Conservation (phyloP, 2,797 vertebrate genomes). For the Salmo trutta region DNA sequence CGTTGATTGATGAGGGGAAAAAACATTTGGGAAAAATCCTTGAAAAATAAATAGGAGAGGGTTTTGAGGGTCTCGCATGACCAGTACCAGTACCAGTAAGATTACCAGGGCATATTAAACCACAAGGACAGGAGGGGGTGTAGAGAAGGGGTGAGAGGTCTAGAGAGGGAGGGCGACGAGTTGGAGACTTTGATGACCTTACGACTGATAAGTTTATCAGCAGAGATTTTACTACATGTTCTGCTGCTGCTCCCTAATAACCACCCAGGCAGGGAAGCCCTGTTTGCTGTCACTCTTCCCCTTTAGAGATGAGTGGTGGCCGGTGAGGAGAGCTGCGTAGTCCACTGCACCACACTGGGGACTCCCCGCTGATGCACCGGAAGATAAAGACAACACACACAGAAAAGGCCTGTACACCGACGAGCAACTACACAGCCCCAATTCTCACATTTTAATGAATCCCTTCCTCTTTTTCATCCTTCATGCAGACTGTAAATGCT, state of each 20-base stretch:
- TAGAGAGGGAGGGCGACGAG: not conserved
- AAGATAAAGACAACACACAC: not conserved
- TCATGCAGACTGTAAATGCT: constrained; percentile 28
- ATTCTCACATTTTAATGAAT: not conserved
- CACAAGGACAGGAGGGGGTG: not conserved
- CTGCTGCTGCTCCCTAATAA: constrained; percentile 2
- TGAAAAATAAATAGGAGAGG: constrained; percentile 8
- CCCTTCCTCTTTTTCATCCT: constrained; percentile 22
- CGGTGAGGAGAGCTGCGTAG: not conserved
- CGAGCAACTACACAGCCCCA: not conserved
- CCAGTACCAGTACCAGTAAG: not conserved
- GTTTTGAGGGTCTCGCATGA: not conserved
- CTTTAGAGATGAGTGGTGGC: not conserved
- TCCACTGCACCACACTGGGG: not conserved
- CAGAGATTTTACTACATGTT: not conserved
- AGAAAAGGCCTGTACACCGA: not conserved
- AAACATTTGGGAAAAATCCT: not conserved
- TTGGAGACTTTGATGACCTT: not conserved
- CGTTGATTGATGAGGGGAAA: constrained; percentile 22
- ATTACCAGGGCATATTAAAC: not conserved
- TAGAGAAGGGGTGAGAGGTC: not conserved
- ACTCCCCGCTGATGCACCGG: not conserved
- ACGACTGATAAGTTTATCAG: not conserved
- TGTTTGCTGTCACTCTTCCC: not conserved
- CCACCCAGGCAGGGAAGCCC: not conserved